Conservation (phyloP, 2,113 vertebrate genomes). For the Ammodytes marinus region DNA sequence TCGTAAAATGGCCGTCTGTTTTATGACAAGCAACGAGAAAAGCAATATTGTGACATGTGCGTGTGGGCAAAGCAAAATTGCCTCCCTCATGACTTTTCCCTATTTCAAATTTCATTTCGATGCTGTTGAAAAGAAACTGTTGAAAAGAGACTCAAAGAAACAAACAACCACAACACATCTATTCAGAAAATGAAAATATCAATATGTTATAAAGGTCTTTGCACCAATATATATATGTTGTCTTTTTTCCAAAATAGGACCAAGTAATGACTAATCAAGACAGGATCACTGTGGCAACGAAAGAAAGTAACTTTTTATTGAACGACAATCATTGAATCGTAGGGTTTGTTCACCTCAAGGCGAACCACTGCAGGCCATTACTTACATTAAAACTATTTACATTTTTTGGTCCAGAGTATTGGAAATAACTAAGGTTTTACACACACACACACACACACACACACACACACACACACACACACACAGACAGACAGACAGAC, state of each 20-base stretch:
- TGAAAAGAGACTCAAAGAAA: conserved; percentile 18
- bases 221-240: background rate
- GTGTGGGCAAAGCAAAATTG: conserved; percentile 12
- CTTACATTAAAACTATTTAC: no score
- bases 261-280: background rate
- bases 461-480: no score
- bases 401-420: no score
- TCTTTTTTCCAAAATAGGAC: background rate
- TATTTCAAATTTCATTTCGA: conserved; percentile 22
- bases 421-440: background rate
- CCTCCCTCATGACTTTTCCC: conserved; percentile 7
- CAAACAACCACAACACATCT: conserved; percentile 1
- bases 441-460: background rate
- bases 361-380: no score
- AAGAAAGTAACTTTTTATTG: background rate
- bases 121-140: no score
- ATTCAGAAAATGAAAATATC: background rate
- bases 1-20: conserved; percentile 1
- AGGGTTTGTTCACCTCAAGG: background rate
- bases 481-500: no score
- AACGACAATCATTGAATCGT: background rate
- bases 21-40: conserved; percentile 26
- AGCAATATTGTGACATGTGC: conserved; percentile 30
- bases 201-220: background rate
- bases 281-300: background rate